Conservation (phyloP, 2,797 vertebrate genomes). For the Chelon auratus region DNA sequence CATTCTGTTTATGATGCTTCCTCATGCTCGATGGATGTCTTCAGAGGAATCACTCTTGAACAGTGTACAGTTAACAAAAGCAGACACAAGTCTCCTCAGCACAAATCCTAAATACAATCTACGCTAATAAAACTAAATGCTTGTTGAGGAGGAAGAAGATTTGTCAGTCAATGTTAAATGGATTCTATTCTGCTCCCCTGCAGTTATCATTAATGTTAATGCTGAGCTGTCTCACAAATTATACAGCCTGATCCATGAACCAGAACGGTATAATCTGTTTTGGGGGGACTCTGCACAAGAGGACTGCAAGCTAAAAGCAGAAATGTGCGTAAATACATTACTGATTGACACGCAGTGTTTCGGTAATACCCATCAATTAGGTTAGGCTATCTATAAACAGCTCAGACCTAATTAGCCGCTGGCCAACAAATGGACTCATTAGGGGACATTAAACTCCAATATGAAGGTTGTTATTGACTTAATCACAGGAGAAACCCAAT, state of each 20-base stretch:
- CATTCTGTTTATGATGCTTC: constrained; percentile 41
- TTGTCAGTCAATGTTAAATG: constrained; percentile 75
- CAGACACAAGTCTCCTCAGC: constrained; percentile 47
- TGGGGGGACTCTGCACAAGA: constrained; percentile 32
- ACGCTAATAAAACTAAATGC: constrained; percentile 64
- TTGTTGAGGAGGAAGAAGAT: constrained; percentile 67
- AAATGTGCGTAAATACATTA: constrained; percentile 52
- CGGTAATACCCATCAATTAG: constrained; percentile 76
- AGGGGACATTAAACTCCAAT: constrained; percentile 82
- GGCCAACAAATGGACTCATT: constrained; percentile 81
- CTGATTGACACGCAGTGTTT: constrained; percentile 61
- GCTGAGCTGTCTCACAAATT: constrained; percentile 70
- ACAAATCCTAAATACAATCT: constrained; percentile 62
- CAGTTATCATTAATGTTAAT: constrained; percentile 77
- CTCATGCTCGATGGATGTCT: constrained; percentile 21
- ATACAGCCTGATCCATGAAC: constrained; percentile 66
- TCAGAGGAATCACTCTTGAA: constrained; percentile 32
- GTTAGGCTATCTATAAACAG: constrained; percentile 79
- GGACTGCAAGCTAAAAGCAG: constrained; percentile 49
- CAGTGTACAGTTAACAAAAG: constrained; percentile 55
- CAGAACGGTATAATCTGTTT: constrained; percentile 63
- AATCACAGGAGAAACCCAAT: constrained; percentile 80
- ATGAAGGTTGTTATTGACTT: constrained; percentile 83
- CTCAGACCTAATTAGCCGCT: constrained; percentile 74
- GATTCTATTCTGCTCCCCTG: constrained; percentile 68